Evolutionary conservation across 2,888 invertebrate genomes (phyloP), one percentile per base, ranked within the genome.

Genomic region (Pandemis heparana): DNA sequence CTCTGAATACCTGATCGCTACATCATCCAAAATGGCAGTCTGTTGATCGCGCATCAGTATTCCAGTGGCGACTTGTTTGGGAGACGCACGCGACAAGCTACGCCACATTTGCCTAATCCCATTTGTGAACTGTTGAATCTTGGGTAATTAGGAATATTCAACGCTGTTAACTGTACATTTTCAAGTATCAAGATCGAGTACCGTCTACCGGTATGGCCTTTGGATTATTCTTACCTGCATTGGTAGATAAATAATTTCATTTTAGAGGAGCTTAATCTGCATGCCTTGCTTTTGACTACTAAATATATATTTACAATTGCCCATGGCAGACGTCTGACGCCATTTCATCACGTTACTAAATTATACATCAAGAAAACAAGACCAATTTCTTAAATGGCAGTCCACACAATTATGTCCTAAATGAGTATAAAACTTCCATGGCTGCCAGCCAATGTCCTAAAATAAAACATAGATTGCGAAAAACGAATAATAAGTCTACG

Each of bases 371-470:
- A 43, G 41, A 62, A 43, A 62, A 61, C 41, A 39, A 16, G 9
- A 9, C 53, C 53, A 18, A 53, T 53, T 51, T 53, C 16, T 53
- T 53, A 53, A 53, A 61, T 16, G 32, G 32, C 60, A 32, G 51
- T 61, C 53, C 51, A 71, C 38, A 53, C 53, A 43, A 53, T 41
- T 64, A 16, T 62, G 14, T 43, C 32, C 61, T 67, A 72, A 72
- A 72, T 56, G 53, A 67, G 62, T 5, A 23, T 62, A 53, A 62
- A 72, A 67, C 53, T 72, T 72, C 46, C n/a, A 43, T 72, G 72
- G 72, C 72, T 51, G 61, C 16, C 62, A 67, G 72, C 72, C 72
- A 67, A 67, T 61, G 32, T 8, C 16, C 18, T 12, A 66, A 43
- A 67, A 43, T 46, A 64, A 56, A 48, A 12, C 41, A 66, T 48